These are phyloP conservation scores for Drosophila pegasa DNA, from an alignment of 2,888 invertebrate species.

Conservation along the genomic window DNA sequence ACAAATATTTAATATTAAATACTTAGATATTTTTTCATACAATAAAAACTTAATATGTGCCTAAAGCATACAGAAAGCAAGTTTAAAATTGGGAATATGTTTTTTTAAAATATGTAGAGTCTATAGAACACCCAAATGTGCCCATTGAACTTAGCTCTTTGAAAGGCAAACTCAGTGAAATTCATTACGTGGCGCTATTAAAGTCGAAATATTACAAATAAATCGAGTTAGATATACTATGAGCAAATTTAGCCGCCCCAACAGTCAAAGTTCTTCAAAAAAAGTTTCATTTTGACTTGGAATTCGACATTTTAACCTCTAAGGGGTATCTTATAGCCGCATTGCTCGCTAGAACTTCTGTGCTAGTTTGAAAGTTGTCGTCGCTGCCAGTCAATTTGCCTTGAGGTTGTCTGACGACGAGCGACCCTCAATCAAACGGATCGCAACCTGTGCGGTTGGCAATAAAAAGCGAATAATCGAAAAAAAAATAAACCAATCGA, in stretches of 20 bases:
- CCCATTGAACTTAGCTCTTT: not conserved
- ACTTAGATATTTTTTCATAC: too few relatives aligned
- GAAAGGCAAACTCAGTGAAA: not conserved
- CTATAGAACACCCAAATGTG: not conserved
- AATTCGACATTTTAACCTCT: too few relatives aligned
- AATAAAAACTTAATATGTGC: too few relatives aligned
- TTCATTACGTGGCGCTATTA: not conserved
- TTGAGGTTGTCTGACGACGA: conserved; percentile 40
- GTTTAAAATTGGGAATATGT: not conserved
- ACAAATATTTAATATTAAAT: too few relatives aligned
- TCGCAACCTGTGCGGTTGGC: conserved; percentile 38
- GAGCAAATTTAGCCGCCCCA: not conserved
- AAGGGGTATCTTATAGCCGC: conserved; percentile 4
- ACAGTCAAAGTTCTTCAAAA: too few relatives aligned
- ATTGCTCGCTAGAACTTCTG: not conserved
- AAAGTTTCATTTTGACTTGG: too few relatives aligned
- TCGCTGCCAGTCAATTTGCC: conserved; percentile 28
- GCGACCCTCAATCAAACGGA: conserved; percentile 40
- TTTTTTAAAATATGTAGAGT: not conserved
- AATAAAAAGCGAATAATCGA: not conserved
- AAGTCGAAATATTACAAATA: not conserved
- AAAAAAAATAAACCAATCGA: not conserved
- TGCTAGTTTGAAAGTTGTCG: conserved; percentile 49
- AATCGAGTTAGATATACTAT: not conserved
- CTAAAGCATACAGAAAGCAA: not conserved